Base-by-base conservation (phyloP, 2,113 vertebrate genomes). In the Tiliqua scincoides region DNA sequence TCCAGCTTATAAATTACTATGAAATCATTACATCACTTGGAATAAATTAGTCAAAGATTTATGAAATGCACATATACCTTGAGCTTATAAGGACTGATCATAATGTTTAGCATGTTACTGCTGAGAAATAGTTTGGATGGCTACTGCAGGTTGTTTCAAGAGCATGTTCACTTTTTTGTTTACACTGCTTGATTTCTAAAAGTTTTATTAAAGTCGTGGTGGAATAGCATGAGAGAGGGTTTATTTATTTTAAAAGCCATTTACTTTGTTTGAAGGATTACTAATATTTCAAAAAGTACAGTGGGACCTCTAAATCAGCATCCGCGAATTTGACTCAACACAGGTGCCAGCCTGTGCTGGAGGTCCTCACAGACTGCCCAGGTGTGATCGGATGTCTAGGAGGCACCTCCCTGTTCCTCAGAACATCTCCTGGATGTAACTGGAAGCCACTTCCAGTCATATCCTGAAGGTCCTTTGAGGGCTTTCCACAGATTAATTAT, bases 51-150 rank as follows among this genome's bases (percentile, higher is more conserved):
- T 30, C 15, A 86, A 61, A 76, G 30, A 68, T 88, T 86, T 83
- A 82, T 8, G 80, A 61, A 87, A 81, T 70, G 12, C 37, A 30
- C 52, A 89, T 85, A 59, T 74, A 2, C 76, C 57, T 87, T 86
- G 30, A 25, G 67, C 5, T 54, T 6, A 48, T 5, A 1, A 72
- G 54, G 83, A 67, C 54, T 80, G 0, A 20, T n/a, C 40, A 21
- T 43, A 35, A 52, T 67, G 17, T 65, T 70, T 91, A 87, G 12
- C 62, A 57, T 84, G 91, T 91, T 57, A 67, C 70, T 62, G 27
- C 14, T 90, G 32, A 93, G 87, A 91, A 95, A 89, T 94, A 90
- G 85, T 96, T 96, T 95, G 81, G 90, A 95, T 96, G 96, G 90
- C 94, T 93, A 91, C 85, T 89, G 89, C 0, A 83, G 71, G 62